A percentile compares a stretch with the other conserved stretches of the same genome.
Conservation (phyloP, 2,888 invertebrate genomes). For the Ectropis crepuscularia region DNA sequence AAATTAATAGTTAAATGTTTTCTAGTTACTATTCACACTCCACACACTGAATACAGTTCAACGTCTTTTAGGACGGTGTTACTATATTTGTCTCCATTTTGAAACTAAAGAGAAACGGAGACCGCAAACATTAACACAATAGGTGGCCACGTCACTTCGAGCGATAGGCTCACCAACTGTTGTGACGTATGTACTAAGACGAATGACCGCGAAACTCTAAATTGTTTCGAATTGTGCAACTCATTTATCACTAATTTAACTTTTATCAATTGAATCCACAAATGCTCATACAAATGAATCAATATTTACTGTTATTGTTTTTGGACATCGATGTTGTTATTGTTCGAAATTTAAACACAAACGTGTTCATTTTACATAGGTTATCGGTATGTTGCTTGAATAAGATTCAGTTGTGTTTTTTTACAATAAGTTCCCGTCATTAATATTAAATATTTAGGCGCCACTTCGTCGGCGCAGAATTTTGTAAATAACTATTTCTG, state of each 20-base stretch:
- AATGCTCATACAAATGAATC: conserved; percentile 5
- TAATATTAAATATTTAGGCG: not conserved
- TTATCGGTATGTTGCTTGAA: not conserved
- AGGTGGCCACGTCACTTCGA: too few species aligned
- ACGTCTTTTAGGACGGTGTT: too few species aligned
- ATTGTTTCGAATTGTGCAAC: conserved; percentile 1
- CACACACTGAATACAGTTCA: too few species aligned
- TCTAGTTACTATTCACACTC: not conserved
- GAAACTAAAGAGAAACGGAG: not conserved
- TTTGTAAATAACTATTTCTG: too few species aligned
- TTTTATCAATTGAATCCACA: not conserved
- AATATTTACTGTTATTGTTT: not conserved
- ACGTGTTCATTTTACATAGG: not conserved
- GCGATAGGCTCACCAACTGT: too few species aligned
- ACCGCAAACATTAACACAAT: too few species aligned
- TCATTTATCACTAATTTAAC: conserved; percentile 3
- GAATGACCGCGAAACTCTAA: not conserved
- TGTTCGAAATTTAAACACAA: not conserved
- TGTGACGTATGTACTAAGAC: not conserved
- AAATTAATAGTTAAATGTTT: conserved; percentile 13
- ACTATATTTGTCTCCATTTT: not conserved
- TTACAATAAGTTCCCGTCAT: conserved; percentile 8
- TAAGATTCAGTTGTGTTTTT: not conserved
- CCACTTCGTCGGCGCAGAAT: too few species aligned
- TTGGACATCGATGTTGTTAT: not conserved